phyloP scores from a whole-genome alignment of 2,797 vertebrate genomes.

The Chelidonichthys spinosus region DNA sequence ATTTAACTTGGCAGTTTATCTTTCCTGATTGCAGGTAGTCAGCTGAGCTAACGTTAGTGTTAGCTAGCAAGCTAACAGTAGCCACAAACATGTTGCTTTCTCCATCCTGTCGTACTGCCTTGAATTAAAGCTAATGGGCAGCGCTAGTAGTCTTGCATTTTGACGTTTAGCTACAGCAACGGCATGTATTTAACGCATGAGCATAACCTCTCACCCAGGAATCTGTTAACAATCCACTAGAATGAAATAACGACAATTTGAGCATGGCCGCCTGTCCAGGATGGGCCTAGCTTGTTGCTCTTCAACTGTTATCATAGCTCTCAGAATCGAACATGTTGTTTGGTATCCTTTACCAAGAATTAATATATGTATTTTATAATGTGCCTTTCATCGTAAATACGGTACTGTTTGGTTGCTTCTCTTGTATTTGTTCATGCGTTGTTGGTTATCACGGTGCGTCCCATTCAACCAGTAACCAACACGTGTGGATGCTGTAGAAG shows the following conservation, averaged over 20 bases:
- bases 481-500: conserved; percentile 48
- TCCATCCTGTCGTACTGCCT: not conserved
- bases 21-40: conserved; percentile 40
- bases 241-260: conserved; percentile 34
- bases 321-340: not conserved
- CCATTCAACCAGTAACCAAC: conserved; percentile 25
- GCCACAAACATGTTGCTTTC: conserved; percentile 73
- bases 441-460: conserved; percentile 6
- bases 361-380: fast-evolving
- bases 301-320: conserved; percentile 15
- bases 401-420: not conserved
- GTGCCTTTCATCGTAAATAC: not conserved
- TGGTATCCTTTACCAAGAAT: not conserved
- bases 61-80: conserved; percentile 66
- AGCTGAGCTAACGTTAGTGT: conserved; percentile 59
- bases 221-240: conserved; percentile 20
- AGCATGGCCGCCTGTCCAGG: conserved; percentile 57
- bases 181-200: not conserved
- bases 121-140: not conserved
- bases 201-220: not conserved
- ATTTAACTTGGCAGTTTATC: conserved; percentile 30
- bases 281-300: conserved; percentile 80
- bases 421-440: not conserved
- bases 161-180: not conserved
- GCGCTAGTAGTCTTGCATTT: fast-evolving